Evolutionary conservation across 1,140 invertebrate species (phyloP).

Genomic region (Goniozus legneri): DNA sequence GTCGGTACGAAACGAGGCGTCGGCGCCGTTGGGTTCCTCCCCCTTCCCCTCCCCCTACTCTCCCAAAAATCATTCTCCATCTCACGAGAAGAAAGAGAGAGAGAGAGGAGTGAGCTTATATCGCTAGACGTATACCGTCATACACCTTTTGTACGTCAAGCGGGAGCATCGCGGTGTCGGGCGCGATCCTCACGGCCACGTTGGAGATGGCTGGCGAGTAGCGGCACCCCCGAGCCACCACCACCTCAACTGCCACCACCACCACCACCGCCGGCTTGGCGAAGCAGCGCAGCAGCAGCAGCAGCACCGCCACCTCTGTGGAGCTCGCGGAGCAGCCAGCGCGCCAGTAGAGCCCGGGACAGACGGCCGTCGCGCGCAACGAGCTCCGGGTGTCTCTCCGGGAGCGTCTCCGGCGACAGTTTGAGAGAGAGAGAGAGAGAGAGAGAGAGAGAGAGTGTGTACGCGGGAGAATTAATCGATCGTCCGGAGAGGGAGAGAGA

Average conservation of each 20-base stretch:
- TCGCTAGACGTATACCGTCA: too few relatives aligned
- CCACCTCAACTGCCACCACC: slow-evolving; percentile 1
- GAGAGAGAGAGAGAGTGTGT: background rate
- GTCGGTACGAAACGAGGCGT: slow-evolving; percentile 42
- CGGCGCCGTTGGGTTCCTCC: slow-evolving; percentile 40
- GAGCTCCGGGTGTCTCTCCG: background rate
- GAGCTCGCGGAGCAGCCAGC: slow-evolving; percentile 28
- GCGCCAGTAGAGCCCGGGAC: slow-evolving; percentile 45
- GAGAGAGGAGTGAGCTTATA: too few relatives aligned
- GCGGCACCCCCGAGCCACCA: slow-evolving; percentile 3
- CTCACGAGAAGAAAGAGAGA: too few relatives aligned
- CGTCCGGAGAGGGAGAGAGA: background rate
- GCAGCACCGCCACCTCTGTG: slow-evolving; percentile 32
- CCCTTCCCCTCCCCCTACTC: slow-evolving; percentile 22
- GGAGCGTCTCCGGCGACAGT: slow-evolving; percentile 11
- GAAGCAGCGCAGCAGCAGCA: slow-evolving; percentile 16
- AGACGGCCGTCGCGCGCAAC: slow-evolving; percentile 27
- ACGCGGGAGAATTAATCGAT: too few relatives aligned
- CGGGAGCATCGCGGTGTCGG: too few relatives aligned
- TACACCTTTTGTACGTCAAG: too few relatives aligned
- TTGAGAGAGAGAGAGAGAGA: slow-evolving; percentile 2
- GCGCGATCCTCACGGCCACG: background rate
- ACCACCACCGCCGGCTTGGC: slow-evolving; percentile 2
- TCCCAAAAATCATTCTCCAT: background rate
- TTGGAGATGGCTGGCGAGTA: background rate